These are phyloP conservation scores for Pangasius larnaudii DNA, from an alignment of 2,797 vertebrate species.

Conservation along the genomic window DNA sequence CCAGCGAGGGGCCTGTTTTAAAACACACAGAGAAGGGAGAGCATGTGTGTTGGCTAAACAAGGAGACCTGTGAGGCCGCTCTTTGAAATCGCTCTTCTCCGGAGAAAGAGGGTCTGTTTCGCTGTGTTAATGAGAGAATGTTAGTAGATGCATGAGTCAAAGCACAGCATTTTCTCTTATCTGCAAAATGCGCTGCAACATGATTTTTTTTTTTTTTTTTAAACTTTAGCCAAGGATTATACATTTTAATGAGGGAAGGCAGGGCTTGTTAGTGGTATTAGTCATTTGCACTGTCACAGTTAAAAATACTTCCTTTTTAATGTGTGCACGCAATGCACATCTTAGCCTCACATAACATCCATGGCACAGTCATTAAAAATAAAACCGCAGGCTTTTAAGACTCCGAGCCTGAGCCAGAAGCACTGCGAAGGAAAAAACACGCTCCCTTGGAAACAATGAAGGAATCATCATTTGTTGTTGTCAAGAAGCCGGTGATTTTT, in stretches of 20 bases:
- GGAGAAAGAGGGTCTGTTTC: constrained; percentile 51
- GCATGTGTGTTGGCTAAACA: constrained; percentile 58
- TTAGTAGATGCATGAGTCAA: constrained; percentile 56
- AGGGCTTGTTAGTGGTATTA: constrained; percentile 80
- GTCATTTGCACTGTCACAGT: constrained; percentile 80
- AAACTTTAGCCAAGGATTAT: constrained; percentile 61
- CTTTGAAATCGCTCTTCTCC: constrained; percentile 60
- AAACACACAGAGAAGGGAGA: constrained; percentile 24
- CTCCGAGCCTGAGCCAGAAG: constrained; percentile 76
- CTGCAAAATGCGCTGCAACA: constrained; percentile 59
- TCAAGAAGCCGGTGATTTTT: constrained; percentile 80
- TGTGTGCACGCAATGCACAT: constrained; percentile 69
- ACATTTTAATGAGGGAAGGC: constrained; percentile 81
- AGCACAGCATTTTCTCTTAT: constrained; percentile 56
- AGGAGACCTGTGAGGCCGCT: constrained; percentile 50
- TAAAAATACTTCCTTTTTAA: constrained; percentile 75
- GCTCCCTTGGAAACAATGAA: constrained; percentile 84
- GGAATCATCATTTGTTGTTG: constrained; percentile 85
- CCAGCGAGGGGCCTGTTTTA: background rate
- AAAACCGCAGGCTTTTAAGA: constrained; percentile 78
- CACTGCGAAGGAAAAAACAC: constrained; percentile 67
- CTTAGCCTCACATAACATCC: constrained; percentile 52
- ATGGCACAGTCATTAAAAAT: constrained; percentile 82
- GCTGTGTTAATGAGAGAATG: constrained; percentile 62
- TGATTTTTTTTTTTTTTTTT: constrained; percentile 52